Evolutionary conservation across 2,113 vertebrate genomes (phyloP).

Genomic region (Ardeotis arabs): DNA sequence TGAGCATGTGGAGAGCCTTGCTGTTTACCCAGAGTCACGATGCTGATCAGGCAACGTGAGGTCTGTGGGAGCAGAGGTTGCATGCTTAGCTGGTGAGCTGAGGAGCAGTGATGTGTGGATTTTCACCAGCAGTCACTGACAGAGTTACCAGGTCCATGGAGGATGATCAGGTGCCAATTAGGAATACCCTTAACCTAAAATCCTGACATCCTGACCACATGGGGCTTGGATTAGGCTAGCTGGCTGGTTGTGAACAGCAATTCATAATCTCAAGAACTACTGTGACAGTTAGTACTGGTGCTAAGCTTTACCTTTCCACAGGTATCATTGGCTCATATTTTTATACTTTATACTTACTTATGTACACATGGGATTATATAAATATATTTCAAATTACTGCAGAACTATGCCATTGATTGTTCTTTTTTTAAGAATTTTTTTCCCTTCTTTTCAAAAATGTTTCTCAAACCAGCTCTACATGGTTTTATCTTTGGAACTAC

Average conservation of each 20-base stretch:
- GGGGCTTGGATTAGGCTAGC: neutral
- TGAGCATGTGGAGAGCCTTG: neutral
- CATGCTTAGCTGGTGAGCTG: neutral
- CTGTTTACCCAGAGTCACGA: rapidly evolving
- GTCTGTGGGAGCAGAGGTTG: rapidly evolving
- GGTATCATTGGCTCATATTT: neutral
- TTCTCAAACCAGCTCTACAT: neutral
- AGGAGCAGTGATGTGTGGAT: rapidly evolving
- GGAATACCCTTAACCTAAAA: neutral
- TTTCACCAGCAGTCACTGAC: neutral
- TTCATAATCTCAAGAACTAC: neutral
- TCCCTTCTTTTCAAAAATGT: neutral
- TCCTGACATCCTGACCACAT: neutral
- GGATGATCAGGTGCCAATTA: rapidly evolving
- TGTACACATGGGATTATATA: neutral
- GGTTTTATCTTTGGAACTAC: neutral
- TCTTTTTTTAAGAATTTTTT: neutral
- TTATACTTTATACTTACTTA: neutral
- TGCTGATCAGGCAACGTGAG: rapidly evolving
- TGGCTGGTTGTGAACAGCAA: neutral
- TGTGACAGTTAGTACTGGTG: neutral
- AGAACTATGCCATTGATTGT: rapidly evolving
- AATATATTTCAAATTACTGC: neutral
- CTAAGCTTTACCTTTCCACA: neutral
- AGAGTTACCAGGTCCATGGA: neutral